Conservation (phyloP, 2,888 invertebrate genomes). For the Thecophora atra region DNA sequence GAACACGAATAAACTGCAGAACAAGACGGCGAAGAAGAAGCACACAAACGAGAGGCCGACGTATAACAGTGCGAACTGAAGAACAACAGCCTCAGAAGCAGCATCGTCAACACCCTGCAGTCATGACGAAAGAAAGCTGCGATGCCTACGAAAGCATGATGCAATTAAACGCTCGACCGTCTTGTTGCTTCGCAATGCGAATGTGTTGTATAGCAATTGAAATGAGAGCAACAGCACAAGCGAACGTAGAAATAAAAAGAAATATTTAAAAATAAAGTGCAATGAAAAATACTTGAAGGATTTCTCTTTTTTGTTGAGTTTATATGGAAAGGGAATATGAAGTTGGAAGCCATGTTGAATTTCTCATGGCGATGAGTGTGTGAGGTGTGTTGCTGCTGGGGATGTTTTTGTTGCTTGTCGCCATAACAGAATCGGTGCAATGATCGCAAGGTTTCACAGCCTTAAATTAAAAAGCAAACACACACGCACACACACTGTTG, state of each 20-base stretch:
- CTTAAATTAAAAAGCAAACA: too few species aligned
- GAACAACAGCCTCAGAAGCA: not conserved
- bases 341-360: too few species aligned
- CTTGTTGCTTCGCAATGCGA: constrained; percentile 1
- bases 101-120: not conserved
- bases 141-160: constrained; percentile 1
- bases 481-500: too few species aligned
- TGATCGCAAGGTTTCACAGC: too few species aligned
- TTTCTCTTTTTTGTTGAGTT: not conserved
- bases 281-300: constrained; percentile 3
- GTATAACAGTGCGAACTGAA: too few species aligned
- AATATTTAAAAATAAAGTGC: constrained; percentile 9
- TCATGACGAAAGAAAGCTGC: not conserved
- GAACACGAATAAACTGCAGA: too few species aligned
- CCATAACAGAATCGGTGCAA: too few species aligned
- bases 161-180: constrained; percentile 18
- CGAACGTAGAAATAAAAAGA: not conserved
- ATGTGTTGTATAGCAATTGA: too few species aligned
- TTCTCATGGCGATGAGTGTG: not conserved
- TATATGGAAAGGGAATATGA: not conserved
- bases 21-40: not conserved
- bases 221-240: too few species aligned
- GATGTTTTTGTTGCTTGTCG: not conserved
- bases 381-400: not conserved
- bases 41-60: not conserved